Evolutionary conservation across 2,888 invertebrate species (phyloP).

Genomic region (Allacma fusca): DNA sequence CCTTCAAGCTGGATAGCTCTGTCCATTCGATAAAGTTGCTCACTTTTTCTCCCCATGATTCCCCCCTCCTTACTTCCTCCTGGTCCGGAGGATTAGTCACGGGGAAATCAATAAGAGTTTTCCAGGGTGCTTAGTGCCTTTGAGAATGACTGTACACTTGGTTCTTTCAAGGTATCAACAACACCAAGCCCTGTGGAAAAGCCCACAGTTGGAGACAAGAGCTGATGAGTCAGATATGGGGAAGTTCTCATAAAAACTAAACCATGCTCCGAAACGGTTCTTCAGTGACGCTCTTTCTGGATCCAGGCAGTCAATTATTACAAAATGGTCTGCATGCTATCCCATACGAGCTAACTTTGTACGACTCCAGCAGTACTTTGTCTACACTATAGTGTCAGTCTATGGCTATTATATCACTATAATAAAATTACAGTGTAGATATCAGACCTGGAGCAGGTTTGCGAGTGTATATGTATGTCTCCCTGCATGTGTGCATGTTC

Average conservation of each 20-base stretch:
- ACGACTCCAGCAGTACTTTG: too few species aligned
- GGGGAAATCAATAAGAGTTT: conserved; percentile 9
- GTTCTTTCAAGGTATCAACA: background rate
- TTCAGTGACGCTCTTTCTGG: background rate
- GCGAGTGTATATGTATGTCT: too few species aligned
- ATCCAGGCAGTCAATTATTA: background rate
- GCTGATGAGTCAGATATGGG: conserved; percentile 7
- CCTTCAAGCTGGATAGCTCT: background rate
- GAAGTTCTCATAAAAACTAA: background rate
- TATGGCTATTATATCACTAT: too few species aligned
- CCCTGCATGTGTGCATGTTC: too few species aligned
- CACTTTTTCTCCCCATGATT: conserved; percentile 1
- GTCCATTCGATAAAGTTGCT: background rate
- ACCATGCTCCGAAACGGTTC: too few species aligned
- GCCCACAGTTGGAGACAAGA: background rate
- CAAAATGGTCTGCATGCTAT: too few species aligned
- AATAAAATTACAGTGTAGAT: too few species aligned
- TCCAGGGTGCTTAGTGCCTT: background rate
- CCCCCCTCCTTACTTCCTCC: background rate
- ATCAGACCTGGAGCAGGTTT: too few species aligned
- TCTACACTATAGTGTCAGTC: too few species aligned
- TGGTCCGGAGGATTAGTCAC: background rate
- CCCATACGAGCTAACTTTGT: too few species aligned
- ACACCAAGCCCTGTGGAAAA: background rate
- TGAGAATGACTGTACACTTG: conserved; percentile 3